Base-by-base conservation (phyloP, 1,140 invertebrate genomes). In the Ceratoteleas bidentatus region DNA sequence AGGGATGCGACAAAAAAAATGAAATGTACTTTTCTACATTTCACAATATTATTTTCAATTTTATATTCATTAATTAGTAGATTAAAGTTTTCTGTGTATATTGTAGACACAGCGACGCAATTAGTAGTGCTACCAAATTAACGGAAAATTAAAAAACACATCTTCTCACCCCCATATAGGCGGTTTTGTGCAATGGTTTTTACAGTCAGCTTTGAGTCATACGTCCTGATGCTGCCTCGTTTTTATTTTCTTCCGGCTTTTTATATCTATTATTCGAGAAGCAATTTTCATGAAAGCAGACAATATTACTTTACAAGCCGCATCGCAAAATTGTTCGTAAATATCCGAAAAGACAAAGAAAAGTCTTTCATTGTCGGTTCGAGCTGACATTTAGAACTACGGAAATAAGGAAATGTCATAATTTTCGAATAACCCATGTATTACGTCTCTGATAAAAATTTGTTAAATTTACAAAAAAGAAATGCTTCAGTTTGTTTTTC, bases 201-300 rank as follows among this genome's bases (percentile, higher is more conserved):
- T 49, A 68, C 57, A 76, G 61, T 64, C 24, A 24, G 3, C 13
- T 10, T 49, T 38, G 32, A 53, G 45, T 58, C 57, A 49, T 38
- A 47, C 24, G 52, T 78, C 14, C 16, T 38, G 34, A 77, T 72
- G 65, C 66, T 70, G 33, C 68, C 8, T 65, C 50, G 4, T 15
- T 53, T 65, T 75, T 81, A 74, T 74, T 74, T 69, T 32, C 33
- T 64, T 47, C 43, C 32, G 9, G 45, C 45, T 62, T 72, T 73
- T 57, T 73, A 16, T 68, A 56, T 68, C 36, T 60, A 72, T 75
- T 75, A 81, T 68, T 72, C 50, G 73, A 36, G 32, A 56, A 66
- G 79, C 73, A 76, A 68, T 81, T 75, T 76, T 81, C 72, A 81
- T 81, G 68, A 81, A 73, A 81, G 68, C 73, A 81, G 60, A 65